phyloP scores from a whole-genome alignment of 1,140 invertebrate species.

The Tetragonula clypearis region DNA sequence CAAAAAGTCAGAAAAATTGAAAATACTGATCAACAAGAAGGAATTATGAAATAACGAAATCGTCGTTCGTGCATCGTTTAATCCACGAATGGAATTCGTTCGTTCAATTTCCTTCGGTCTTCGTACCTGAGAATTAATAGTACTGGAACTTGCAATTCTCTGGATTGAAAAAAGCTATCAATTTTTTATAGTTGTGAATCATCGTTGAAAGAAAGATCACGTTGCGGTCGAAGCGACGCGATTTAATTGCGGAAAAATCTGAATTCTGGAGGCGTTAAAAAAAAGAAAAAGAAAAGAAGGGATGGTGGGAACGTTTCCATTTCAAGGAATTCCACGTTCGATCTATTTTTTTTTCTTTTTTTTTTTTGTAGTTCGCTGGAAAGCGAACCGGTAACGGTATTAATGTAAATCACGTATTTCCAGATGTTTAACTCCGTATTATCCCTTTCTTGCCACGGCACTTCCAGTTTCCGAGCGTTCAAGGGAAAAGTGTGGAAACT shows the following conservation, averaged over 20 bases:
- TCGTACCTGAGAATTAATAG: neutral
- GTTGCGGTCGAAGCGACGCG: neutral
- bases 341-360: neutral
- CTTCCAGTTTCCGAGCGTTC: neutral
- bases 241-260: neutral
- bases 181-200: too few species aligned
- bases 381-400: neutral
- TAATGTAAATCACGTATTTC: constrained; percentile 13
- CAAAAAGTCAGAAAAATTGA: too few species aligned
- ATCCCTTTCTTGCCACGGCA: neutral
- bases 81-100: too few species aligned
- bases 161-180: neutral
- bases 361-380: neutral
- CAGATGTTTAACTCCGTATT: neutral
- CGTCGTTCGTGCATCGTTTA: neutral
- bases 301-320: too few species aligned
- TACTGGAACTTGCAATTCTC: neutral
- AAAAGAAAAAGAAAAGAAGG: neutral
- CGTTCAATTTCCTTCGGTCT: too few species aligned
- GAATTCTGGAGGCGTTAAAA: neutral
- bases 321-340: neutral
- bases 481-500: constrained; percentile 21
- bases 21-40: too few species aligned
- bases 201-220: too few species aligned
- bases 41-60: too few species aligned